Conservation (phyloP, 92 coral and sea anemone genomes). For the Zoanthus sansibaricus region DNA sequence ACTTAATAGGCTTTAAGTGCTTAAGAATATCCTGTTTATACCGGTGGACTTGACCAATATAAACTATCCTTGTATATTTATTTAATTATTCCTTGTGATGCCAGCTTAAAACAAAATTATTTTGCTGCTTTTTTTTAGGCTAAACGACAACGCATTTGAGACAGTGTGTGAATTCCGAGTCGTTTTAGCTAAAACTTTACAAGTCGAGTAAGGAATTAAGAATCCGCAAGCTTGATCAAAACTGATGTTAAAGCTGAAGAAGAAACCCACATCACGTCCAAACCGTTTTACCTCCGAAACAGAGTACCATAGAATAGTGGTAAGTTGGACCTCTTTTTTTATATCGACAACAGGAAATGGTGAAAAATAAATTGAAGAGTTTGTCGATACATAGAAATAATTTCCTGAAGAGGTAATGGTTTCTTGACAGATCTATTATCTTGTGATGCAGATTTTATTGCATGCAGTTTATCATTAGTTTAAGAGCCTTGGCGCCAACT, state of each 20-base stretch:
- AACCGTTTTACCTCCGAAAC: neutral
- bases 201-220: neutral
- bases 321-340: constrained; percentile 6
- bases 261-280: constrained; percentile 29
- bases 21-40: constrained; percentile 64
- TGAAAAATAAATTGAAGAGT: constrained; percentile 56
- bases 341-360: constrained; percentile 45
- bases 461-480: constrained; percentile 81
- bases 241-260: neutral
- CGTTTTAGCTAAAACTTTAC: neutral
- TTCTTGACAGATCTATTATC: constrained; percentile 70
- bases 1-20: constrained; percentile 79
- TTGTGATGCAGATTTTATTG: constrained; percentile 78
- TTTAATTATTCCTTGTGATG: constrained; percentile 11
- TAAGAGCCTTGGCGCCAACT: constrained; percentile 87
- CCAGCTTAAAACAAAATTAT: constrained; percentile 26
- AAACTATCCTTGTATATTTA: constrained; percentile 1
- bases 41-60: constrained; percentile 75
- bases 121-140: neutral
- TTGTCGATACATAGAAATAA: constrained; percentile 65
- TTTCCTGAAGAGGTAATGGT: constrained; percentile 75
- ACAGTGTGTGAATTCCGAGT: neutral
- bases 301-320: neutral
- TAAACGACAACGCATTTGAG: neutral
- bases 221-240: neutral